Evolutionary conservation across 2,888 invertebrate genomes (phyloP).

Genomic region (Chalcosyrphus nemorum): DNA sequence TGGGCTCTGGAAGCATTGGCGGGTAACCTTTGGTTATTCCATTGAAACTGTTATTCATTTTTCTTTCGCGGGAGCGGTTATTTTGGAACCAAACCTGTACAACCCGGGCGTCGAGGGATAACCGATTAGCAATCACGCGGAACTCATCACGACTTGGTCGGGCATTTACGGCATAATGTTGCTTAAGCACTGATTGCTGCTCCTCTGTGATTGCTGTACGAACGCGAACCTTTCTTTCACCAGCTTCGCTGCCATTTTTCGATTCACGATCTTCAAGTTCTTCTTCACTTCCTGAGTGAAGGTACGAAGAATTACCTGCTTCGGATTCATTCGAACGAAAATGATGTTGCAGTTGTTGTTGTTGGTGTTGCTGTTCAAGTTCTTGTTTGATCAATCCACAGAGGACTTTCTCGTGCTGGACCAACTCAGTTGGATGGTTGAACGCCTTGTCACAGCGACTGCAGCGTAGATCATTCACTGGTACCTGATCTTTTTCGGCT

Average conservation of each 20-base stretch:
- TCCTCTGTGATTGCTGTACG: constrained; percentile 97
- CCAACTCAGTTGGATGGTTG: constrained; percentile 84
- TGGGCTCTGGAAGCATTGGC: constrained; percentile 76
- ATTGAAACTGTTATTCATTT: constrained; percentile 81
- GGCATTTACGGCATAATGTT: constrained; percentile 94
- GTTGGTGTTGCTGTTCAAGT: constrained; percentile 87
- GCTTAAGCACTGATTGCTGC: constrained; percentile 93
- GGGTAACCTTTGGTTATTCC: constrained; percentile 64
- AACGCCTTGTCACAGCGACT: constrained; percentile 85
- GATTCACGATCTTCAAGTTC: constrained; percentile 84
- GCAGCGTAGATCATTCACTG: constrained; percentile 82
- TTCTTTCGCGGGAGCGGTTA: constrained; percentile 93
- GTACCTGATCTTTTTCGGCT: constrained; percentile 19
- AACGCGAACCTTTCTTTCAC: constrained; percentile 92
- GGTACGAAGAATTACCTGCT: constrained; percentile 74
- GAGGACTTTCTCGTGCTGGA: constrained; percentile 88
- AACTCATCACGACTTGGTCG: constrained; percentile 97
- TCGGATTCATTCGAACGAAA: constrained; percentile 65
- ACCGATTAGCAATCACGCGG: constrained; percentile 91
- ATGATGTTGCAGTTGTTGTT: constrained; percentile 77
- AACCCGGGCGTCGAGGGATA: constrained; percentile 89
- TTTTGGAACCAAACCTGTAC: constrained; percentile 99
- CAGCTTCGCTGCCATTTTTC: constrained; percentile 83
- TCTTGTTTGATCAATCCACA: constrained; percentile 82
- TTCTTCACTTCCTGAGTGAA: constrained; percentile 85